phyloP scores from a whole-genome alignment of 1,140 invertebrate species.

The Lithobius niger region DNA sequence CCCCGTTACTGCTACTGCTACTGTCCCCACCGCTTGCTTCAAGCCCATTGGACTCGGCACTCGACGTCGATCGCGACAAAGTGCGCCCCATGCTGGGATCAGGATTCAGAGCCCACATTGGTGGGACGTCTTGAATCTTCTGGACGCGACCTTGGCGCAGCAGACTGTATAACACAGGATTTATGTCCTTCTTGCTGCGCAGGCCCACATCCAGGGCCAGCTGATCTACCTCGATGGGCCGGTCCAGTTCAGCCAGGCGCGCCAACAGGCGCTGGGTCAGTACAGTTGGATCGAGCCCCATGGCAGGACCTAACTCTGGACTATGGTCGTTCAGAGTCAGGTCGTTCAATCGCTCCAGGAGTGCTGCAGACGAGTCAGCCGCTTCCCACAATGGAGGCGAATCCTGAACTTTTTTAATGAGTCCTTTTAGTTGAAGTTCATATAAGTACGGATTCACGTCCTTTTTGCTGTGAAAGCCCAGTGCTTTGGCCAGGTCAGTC shows the following conservation, averaged over 20 bases:
- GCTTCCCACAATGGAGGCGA: constrained; percentile 20
- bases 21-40: neutral
- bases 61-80: no score
- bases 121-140: constrained; percentile 20
- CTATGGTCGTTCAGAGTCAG: constrained; percentile 3
- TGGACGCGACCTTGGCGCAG: constrained; percentile 19
- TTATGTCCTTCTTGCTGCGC: constrained; percentile 23
- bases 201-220: constrained; percentile 16
- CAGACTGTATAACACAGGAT: constrained; percentile 24
- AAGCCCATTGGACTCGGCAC: neutral
- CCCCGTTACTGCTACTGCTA: neutral
- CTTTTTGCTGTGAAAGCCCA: constrained; percentile 22
- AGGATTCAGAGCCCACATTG: constrained; percentile 17
- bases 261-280: constrained; percentile 10
- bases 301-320: constrained; percentile 11
- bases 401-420: constrained; percentile 20
- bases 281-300: constrained; percentile 13
- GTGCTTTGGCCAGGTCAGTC: constrained; percentile 21
- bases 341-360: constrained; percentile 10
- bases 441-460: constrained; percentile 26
- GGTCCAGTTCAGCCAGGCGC: constrained; percentile 1
- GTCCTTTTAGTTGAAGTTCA: constrained; percentile 19
- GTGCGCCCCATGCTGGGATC: neutral
- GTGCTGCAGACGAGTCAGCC: neutral
- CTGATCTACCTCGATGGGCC: neutral